Evolutionary conservation across 2,888 invertebrate species (phyloP), one percentile per base, ranked within the genome.

Genomic region (Carpatolechia fugitivella): DNA sequence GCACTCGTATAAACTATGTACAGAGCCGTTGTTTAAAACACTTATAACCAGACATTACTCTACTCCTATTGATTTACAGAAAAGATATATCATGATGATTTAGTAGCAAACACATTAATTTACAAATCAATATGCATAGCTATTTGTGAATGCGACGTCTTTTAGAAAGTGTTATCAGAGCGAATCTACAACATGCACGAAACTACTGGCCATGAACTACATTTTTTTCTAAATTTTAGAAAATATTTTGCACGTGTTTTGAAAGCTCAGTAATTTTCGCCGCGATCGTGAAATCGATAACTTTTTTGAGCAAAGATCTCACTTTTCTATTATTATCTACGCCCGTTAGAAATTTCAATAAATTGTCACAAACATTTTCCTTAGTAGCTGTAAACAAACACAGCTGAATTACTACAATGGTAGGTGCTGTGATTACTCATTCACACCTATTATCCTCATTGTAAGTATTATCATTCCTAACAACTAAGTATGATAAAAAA

Each of bases 91-190:
- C 3, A 29, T 10, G 44, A 44, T 44, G 29, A 44, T 44, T 24
- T 24, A 29, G 44, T 11, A 41, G 18, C 40, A 10, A 41, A 18
- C 24, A 20, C 24, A 50, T 24, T 13, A 33, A 50, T 50, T 14
- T 18, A 13, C 20, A 14, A 29, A 35, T 49, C 16, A 49, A 49
- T 35, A 49, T 49, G 18, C 49, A 49, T 49, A 18, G 18, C 35
- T 16, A 35, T 16, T 35, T 36, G 20, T 29, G 36, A 7, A 38
- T 38, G 14, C 50, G 50, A 36, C 29, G 38, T 24, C 44, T 50
- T 50, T 38, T 50, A 50, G 50, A 50, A 38, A 50, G 50, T 50
- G 16, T 50, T 50, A 56, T 56, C 50, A 55, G 57, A 57, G 55
- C 55, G 57, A 41, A 57, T 41, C 55, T 20, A 44, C 36, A 48